Evolutionary conservation across 2,113 vertebrate species (phyloP), one percentile per base, ranked within the genome.

Genomic region (Rissa tridactyla): DNA sequence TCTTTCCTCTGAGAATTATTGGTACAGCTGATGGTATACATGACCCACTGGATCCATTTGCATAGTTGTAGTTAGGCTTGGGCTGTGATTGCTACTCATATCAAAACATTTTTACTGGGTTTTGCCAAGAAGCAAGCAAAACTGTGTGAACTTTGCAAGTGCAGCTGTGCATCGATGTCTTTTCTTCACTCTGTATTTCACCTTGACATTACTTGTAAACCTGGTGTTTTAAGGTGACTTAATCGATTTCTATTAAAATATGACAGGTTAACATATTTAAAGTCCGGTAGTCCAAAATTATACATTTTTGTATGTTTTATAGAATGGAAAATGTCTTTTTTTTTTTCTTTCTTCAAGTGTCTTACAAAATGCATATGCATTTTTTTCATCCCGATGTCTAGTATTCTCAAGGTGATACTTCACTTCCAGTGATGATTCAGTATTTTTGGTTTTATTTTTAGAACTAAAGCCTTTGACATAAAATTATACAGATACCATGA

Each of bases 391-490:
- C 25, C 1, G 0, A 5, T 72, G 46, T 81, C 68, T 86, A 6
- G 25, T 71, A 26, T 87, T 91, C 62, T 96, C 82, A 95, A 95
- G 84, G 85, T 92, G 93, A 90, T 86, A 29, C 18, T 92, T 90
- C 42, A 36, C 32, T 86, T 93, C 60, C 57, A 82, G 9, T 91
- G 89, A 91, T 62, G 87, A 72, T 95, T 92, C 51, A 55, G 85
- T 85, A 82, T 72, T 96, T 93, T 88, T 46, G 9, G n/a, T 22
- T 93, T 95, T 91, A 93, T 91, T 91, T 97, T 92, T 91, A 89
- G 84, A 94, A 85, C 51, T 55, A 72, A 94, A 84, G 36, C 42
- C 36, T 96, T 87, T 91, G 77, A 92, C 78, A 49, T 71, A 58
- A 92, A 81, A 82, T 91, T 89, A n/a, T 58, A 95, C 17, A 62